Evolutionary conservation across 2,797 vertebrate species (phyloP), one percentile per base, ranked within the genome.

Genomic region (Micropoecilia bifurca): DNA sequence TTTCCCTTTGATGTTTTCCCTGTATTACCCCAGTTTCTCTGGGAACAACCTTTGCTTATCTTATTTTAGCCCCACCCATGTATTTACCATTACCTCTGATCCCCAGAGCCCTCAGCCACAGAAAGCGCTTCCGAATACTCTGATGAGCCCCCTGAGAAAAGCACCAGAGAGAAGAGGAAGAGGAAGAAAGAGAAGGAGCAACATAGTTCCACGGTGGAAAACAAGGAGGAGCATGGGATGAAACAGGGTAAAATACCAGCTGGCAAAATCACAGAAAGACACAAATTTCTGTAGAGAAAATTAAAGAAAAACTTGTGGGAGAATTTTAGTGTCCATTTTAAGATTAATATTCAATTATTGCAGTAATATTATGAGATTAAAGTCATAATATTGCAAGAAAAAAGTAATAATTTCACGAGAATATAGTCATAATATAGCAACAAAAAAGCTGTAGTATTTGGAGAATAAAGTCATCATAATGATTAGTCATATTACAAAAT

Each of bases 171-270:
- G 68, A 95, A 95, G 85, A 95, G 89, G 80, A 96, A 93, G 88
- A 95, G 85, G 87, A 96, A 95, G 87, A 96, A 95, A 75, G 93
- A 95, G 3, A 94, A 92, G 83, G 91, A 93, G 69, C 85, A 89
- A 5, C 91, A 91, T 69, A 91, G 89, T n/a, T 80, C 87, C 1
- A 94, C 88, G 73, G 66, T 9, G 25, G 91, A 93, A 55, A 90
- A 88, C 25, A 93, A 91, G 46, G 91, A 93, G 68, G 87, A 93
- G 39, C 91, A 94, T 77, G 90, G 88, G 71, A 94, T 91, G 0
- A 88, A 82, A 7, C 87, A 81, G 59, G 91, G 85, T 3, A 90
- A 92, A 86, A 46, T 73, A 4, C 46, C 75, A 0, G 90, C 93
- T 73, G 89, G 92, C 57, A 94, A 92, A 81, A 79, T 50, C 53